These are phyloP conservation scores for Erannis defoliaria DNA, from an alignment of 2,888 invertebrate genomes.

Conservation along the genomic window DNA sequence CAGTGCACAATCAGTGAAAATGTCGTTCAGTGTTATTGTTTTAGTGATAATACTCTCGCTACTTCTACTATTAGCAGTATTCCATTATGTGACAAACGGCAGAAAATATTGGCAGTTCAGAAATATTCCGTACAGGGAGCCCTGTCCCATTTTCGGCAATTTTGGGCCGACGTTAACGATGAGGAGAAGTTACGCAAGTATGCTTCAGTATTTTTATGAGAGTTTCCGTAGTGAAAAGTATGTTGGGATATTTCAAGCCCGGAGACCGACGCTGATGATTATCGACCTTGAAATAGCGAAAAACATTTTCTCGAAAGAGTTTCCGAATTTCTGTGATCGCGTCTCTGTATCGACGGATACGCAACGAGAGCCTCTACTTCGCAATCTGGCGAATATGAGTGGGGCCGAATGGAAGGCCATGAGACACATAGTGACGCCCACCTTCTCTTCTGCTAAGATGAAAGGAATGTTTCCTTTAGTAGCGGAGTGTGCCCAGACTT, in stretches of 20 bases:
- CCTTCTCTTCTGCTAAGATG: constrained; percentile 83
- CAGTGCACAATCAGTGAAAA: constrained; percentile 52
- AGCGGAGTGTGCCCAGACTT: constrained; percentile 71
- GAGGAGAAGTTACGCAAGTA: constrained; percentile 74
- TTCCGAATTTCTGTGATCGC: constrained; percentile 74
- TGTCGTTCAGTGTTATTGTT: constrained; percentile 66
- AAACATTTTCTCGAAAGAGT: constrained; percentile 71
- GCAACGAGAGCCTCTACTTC: constrained; percentile 75
- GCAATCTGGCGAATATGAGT: constrained; percentile 80
- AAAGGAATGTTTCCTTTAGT: constrained; percentile 82
- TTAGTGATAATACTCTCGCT: constrained; percentile 63
- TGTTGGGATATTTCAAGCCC: constrained; percentile 80
- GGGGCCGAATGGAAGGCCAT: constrained; percentile 81
- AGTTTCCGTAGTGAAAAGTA: constrained; percentile 68
- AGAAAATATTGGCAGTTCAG: constrained; percentile 76
- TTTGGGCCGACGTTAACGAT: constrained; percentile 77
- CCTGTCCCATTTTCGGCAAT: constrained; percentile 82
- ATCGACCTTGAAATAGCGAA: constrained; percentile 76
- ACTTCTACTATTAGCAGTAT: constrained; percentile 64
- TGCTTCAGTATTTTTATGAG: constrained; percentile 74
- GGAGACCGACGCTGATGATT: constrained; percentile 76
- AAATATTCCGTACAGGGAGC: constrained; percentile 79
- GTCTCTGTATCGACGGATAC: constrained; percentile 76
- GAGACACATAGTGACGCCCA: constrained; percentile 78
- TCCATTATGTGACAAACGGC: constrained; percentile 73